A percentile compares a stretch with the other conserved stretches of the same genome.
phyloP scores from a whole-genome alignment of 2,113 vertebrate species.

The Eublepharis macularius region DNA sequence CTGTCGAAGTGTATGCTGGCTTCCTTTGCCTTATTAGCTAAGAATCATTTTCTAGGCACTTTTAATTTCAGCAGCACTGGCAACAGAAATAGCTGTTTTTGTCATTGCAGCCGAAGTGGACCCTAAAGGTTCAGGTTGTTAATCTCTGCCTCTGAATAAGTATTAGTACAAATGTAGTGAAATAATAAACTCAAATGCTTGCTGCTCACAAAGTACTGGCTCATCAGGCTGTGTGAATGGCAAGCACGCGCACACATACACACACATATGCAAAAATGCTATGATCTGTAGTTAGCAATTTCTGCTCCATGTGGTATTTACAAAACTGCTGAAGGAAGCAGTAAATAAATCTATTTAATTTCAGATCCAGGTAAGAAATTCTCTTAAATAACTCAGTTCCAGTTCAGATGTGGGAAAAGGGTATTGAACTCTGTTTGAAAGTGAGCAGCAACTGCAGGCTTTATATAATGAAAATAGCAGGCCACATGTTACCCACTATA shows the following conservation, averaged over 20 bases:
- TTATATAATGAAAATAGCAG: constrained; percentile 18
- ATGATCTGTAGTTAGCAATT: constrained; percentile 8
- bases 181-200: constrained; percentile 7
- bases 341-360: constrained; percentile 9
- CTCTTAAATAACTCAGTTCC: constrained; percentile 26
- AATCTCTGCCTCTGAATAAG: neutral
- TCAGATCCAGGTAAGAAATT: constrained; percentile 34
- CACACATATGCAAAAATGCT: neutral
- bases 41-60: no score
- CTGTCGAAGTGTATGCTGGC: neutral
- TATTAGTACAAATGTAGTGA: neutral
- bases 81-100: neutral
- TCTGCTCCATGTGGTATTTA: neutral
- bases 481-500: fast-evolving
- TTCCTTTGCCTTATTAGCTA: neutral
- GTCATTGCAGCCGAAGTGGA: neutral
- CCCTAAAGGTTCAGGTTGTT: neutral
- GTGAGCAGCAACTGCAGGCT: neutral
- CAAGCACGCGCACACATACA: no score
- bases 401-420: constrained; percentile 33
- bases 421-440: neutral
- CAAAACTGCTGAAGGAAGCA: constrained; percentile 40
- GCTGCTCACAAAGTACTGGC: neutral
- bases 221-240: neutral
- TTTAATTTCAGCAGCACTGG: neutral